phyloP scores from a whole-genome alignment of 92 coral and sea anemone genomes.

The Paramuricea clavata region DNA sequence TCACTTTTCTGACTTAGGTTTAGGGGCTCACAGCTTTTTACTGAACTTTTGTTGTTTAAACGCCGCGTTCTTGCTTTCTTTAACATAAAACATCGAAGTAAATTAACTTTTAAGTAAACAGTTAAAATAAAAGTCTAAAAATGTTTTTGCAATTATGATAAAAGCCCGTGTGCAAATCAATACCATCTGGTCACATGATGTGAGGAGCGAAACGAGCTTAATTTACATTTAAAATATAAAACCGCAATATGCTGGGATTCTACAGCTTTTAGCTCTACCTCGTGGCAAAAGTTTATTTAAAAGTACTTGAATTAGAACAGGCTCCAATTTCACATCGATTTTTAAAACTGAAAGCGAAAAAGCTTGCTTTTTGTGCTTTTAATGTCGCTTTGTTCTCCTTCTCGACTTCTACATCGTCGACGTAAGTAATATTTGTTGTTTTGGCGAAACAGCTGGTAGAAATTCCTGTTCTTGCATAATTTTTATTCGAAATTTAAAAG shows the following conservation, averaged over 20 bases:
- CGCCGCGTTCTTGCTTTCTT: not conserved
- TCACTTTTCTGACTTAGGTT: not conserved
- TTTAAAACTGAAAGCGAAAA: not conserved
- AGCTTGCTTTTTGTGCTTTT: not conserved
- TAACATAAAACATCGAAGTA: not conserved
- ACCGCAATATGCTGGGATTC: conserved; percentile 38
- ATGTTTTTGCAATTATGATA: conserved; percentile 40
- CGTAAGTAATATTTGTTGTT: conserved; percentile 30
- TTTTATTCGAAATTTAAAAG: too few species aligned
- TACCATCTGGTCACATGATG: conserved; percentile 57
- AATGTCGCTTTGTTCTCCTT: conserved; percentile 10
- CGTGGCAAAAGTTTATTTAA: conserved; percentile 3
- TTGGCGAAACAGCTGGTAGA: conserved; percentile 45
- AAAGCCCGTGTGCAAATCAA: conserved; percentile 44
- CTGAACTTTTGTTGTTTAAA: not conserved
- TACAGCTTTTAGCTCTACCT: not conserved
- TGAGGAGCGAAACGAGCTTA: conserved; percentile 7
- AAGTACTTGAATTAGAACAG: not conserved
- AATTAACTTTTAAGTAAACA: not conserved
- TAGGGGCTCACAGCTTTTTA: not conserved
- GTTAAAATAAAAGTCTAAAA: not conserved
- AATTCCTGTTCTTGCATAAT: not conserved
- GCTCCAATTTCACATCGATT: not conserved
- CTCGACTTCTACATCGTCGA: not conserved
- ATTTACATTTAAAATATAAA: conserved; percentile 35